Base-by-base conservation (phyloP, 2,113 vertebrate genomes). In the Gorsachius goisagi region DNA sequence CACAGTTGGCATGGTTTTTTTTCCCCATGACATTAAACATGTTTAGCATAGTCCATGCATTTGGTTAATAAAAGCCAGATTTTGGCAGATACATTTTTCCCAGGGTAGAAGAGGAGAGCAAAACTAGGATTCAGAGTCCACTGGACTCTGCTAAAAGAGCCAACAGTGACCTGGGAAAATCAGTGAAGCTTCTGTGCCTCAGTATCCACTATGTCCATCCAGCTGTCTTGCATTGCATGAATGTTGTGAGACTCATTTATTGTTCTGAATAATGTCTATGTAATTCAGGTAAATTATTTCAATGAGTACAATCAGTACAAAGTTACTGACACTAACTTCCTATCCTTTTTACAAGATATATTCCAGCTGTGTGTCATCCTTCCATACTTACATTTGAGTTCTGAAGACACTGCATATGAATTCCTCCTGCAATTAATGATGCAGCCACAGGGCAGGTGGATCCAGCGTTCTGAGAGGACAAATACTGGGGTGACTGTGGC, bases 401-500 rank as follows among this genome's bases (percentile, higher is more conserved):
- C 97, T 3, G 98, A 97, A 26, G 93, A 68, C 53, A 94, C 91
- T 2, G 95, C 50, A 10, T 62, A 89, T 2, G 96, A 32, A 30
- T 95, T 97, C 92, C 91, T 98, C 78, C 97, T 97, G 97, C 99
- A 99, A 80, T 99, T 99, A 97, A 99, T 99, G 97, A 99, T 98
- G 97, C 99, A 99, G 93, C 99, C 99, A 18, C 99, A 99, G 44
- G 99, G 99, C 95, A 99, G 98, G 97, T 99, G 99, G 87, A 98
- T 97, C 99, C 99, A 99, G 92, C 96, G 98, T 95, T 99, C 98
- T 5, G 99, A 99, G 93, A 99, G 97, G 89, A 99, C 96, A n/a
- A 99, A 99, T 59, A 99, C 87, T 0, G 99, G 99, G 39, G 99
- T 99, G 85, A 99, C 97, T 4, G 98, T 97, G 59, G 98, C 98